Conservation (phyloP, 1,140 invertebrate species). For the Drosophila ercepeae region DNA sequence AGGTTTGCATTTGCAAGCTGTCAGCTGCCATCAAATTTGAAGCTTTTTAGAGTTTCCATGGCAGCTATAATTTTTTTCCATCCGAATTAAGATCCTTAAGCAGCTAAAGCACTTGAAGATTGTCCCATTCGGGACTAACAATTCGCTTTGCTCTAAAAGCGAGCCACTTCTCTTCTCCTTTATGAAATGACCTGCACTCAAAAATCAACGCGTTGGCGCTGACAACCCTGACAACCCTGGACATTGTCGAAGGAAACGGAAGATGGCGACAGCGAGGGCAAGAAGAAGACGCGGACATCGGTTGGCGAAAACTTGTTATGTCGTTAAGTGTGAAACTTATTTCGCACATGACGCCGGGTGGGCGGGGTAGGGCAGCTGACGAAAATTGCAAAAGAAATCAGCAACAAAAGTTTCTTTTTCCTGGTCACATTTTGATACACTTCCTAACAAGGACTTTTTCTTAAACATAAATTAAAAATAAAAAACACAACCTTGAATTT, state of each 20-base stretch:
- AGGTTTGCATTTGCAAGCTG: neutral
- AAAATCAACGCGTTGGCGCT: slow-evolving; percentile 39
- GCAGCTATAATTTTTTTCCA: slow-evolving; percentile 22
- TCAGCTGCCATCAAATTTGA: slow-evolving; percentile 12
- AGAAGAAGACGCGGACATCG: slow-evolving; percentile 25
- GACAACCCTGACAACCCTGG: slow-evolving; percentile 52
- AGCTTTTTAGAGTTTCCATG: slow-evolving; percentile 27
- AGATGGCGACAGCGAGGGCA: neutral
- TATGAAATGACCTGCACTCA: slow-evolving; percentile 62
- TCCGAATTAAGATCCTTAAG: slow-evolving; percentile 38
- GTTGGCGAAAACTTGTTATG: slow-evolving; percentile 73
- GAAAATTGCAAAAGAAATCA: slow-evolving; percentile 80
- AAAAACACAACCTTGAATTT: neutral
- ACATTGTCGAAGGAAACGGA: slow-evolving; percentile 37
- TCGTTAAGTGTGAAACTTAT: slow-evolving; percentile 82
- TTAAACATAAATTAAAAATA: too few species aligned
- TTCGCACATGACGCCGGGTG: slow-evolving; percentile 71
- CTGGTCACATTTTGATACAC: slow-evolving; percentile 1
- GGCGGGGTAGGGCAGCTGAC: slow-evolving; percentile 22
- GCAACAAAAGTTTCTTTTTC: slow-evolving; percentile 73
- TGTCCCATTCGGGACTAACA: slow-evolving; percentile 38
- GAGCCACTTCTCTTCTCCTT: slow-evolving; percentile 38
- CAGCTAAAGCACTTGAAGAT: slow-evolving; percentile 18
- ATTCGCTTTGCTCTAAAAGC: slow-evolving; percentile 22
- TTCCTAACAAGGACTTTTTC: neutral